These are phyloP conservation scores for Ditula angustiorana DNA, from an alignment of 2,888 invertebrate genomes.

Conservation along the genomic window DNA sequence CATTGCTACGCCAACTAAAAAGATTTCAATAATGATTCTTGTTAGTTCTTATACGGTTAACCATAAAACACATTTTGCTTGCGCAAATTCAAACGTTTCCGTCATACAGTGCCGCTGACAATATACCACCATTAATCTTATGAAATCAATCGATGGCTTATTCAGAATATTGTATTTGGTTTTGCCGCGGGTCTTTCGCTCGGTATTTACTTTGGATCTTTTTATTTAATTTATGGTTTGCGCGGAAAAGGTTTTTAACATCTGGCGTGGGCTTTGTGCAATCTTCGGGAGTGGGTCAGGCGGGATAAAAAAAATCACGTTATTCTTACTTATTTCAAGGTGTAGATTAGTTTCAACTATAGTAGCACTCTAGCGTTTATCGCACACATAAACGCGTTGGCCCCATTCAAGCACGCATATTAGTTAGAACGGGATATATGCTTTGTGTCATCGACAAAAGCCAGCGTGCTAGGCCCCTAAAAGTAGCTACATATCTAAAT, in stretches of 20 bases:
- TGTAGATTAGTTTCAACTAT: too few species aligned
- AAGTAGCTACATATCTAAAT: too few species aligned
- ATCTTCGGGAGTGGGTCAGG: conserved; percentile 22
- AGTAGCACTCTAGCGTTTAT: too few species aligned
- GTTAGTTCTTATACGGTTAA: conserved; percentile 63
- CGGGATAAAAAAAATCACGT: background rate
- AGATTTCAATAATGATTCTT: conserved; percentile 67
- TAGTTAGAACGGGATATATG: too few species aligned
- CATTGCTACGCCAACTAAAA: conserved; percentile 70
- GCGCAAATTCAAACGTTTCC: conserved; percentile 66
- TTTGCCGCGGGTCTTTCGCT: conserved; percentile 78
- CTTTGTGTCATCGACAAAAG: too few species aligned
- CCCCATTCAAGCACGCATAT: too few species aligned
- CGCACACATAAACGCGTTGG: too few species aligned
- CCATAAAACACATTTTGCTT: conserved; percentile 72
- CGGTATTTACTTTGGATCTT: conserved; percentile 82
- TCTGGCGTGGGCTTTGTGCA: conserved; percentile 66
- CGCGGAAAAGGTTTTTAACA: conserved; percentile 68
- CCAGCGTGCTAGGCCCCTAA: too few species aligned
- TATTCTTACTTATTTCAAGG: background rate
- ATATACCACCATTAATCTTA: conserved; percentile 85
- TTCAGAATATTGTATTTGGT: conserved; percentile 84
- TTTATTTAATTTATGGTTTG: conserved; percentile 79
- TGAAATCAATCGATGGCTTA: conserved; percentile 86
- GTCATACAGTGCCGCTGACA: conserved; percentile 82